Base-by-base conservation (phyloP, 1,140 invertebrate species). In the Macrosteles quadrilineatus region DNA sequence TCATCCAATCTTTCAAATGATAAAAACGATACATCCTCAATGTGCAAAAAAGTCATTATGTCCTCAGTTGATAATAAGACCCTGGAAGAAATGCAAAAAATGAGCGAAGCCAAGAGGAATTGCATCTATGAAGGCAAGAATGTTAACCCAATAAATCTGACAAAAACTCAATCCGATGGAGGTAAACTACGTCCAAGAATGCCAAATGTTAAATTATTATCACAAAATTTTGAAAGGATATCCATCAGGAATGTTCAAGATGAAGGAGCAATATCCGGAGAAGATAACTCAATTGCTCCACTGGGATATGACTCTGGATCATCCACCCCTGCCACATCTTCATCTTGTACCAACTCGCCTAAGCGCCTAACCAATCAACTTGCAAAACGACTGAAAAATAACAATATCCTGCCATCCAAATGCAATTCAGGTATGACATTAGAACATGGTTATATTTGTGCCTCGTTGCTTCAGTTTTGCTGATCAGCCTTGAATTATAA, bases 311-410 rank as follows among this genome's bases (percentile, higher is more conserved):
- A 82, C 79, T 87, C 79, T 81, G 86, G 87, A 71, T 87, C 86
- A 0, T 88, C 87, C 0, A 88, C 87, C 1, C 75, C 77, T 2
- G 72, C 75, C 19, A 86, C 87, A 0, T 85, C 86, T 27, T 88
- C 87, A 0, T 88, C 86, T 73, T 87, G 86, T 50, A 84, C 86
- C 0, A 88, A 88, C 74, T 88, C 87, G 1, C 87, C 87, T 0
- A 88, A 88, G 79, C 79, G 86, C 32, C 80, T 87, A 81, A 75
- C 80, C 80, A 43, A 79, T 82, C 66, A 77, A 69, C 72, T 76
- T 80, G 82, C 73, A 75, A 81, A 73, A 75, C 74, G 70, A 72
- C 77, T 71, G 78, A 80, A 67, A 80, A 73, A 78, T 82, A 68
- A 82, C 80, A 47, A 82, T 81, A 71, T 78, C 73, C 84, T 77